Evolutionary conservation across 1,140 invertebrate genomes (phyloP).

Genomic region (Scylla paramamosain): DNA sequence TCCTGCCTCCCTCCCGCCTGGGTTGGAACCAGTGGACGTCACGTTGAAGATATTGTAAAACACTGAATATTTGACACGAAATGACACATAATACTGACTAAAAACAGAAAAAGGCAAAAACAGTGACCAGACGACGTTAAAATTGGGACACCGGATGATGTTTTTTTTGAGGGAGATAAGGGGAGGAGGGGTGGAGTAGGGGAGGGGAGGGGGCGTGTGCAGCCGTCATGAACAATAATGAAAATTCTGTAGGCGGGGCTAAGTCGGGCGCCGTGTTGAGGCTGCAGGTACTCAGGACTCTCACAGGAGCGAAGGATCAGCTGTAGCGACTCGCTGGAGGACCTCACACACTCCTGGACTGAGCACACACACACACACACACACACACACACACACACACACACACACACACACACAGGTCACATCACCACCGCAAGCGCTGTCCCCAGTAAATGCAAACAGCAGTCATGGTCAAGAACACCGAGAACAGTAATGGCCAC

Average conservation of each 20-base stretch:
- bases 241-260: slow-evolving; percentile 56
- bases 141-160: slow-evolving; percentile 61
- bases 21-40: slow-evolving; percentile 67
- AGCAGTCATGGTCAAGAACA: neutral
- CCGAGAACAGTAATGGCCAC: neutral
- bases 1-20: neutral
- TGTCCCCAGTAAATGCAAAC: slow-evolving; percentile 12
- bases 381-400: no score
- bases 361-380: neutral
- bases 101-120: slow-evolving; percentile 74
- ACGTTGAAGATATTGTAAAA: slow-evolving; percentile 66
- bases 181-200: neutral
- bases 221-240: slow-evolving; percentile 49
- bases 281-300: slow-evolving; percentile 72
- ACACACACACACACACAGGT: neutral
- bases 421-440: neutral
- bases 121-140: slow-evolving; percentile 74
- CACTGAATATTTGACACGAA: slow-evolving; percentile 75
- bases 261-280: slow-evolving; percentile 70
- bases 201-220: neutral
- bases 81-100: slow-evolving; percentile 75
- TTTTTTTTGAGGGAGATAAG: neutral
- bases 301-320: slow-evolving; percentile 64
- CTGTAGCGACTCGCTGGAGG: slow-evolving; percentile 59
- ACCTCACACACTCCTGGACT: slow-evolving; percentile 29